Evolutionary conservation across 2,888 invertebrate species (phyloP).

Genomic region (Morinoia aosen): DNA sequence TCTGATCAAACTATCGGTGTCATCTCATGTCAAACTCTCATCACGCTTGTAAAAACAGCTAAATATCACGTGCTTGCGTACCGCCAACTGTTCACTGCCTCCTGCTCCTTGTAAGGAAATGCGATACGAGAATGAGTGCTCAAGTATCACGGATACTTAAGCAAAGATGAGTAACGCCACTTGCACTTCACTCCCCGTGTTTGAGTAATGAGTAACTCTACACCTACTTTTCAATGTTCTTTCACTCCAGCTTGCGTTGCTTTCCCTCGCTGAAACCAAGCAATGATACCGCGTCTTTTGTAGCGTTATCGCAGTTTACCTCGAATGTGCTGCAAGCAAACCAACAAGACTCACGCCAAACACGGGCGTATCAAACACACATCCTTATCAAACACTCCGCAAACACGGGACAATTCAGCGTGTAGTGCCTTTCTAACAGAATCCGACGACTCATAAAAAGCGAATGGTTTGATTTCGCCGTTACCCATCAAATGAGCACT

Average conservation of each 20-base stretch:
- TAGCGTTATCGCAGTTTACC: conserved; percentile 25
- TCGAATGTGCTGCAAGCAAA: neutral
- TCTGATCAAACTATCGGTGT: no score
- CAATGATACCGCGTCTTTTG: neutral
- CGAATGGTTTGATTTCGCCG: neutral
- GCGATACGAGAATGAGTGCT: neutral
- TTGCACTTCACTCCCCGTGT: neutral
- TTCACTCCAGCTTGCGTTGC: neutral
- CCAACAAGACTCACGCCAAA: conserved; percentile 26
- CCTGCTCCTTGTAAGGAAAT: neutral
- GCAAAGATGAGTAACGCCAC: neutral
- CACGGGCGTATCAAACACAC: conserved; percentile 23
- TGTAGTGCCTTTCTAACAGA: conserved; percentile 6
- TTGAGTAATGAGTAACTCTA: neutral
- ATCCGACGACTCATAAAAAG: neutral
- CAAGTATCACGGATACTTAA: neutral
- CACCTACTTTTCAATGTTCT: neutral
- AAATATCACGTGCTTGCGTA: neutral
- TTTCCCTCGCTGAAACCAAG: neutral
- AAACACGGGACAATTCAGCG: neutral
- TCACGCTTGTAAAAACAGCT: neutral
- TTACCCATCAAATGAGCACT: neutral
- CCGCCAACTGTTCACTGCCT: neutral
- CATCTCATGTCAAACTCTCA: neutral
- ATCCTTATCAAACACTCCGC: conserved; percentile 37